Base-by-base conservation (phyloP, 2,113 vertebrate species). In the Myocastor coypus region DNA sequence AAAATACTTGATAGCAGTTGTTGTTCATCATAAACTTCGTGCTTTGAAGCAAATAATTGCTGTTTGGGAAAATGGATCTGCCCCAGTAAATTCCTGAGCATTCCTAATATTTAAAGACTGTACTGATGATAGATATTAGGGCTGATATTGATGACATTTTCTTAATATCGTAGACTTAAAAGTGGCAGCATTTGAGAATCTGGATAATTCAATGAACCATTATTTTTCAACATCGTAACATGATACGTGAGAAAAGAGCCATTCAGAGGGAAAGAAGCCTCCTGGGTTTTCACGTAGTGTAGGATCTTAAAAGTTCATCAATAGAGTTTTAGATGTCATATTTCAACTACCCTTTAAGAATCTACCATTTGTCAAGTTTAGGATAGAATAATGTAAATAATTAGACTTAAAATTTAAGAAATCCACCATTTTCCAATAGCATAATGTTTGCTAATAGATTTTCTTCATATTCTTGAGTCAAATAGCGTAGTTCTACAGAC, bases 341-440 rank as follows among this genome's bases (percentile, higher is more conserved):
- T 6, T 77, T 52, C 66, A 91, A 40, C 57, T 42, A 75, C 46
- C 7, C 7, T 87, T 80, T 68, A 68, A 84, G 63, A 85, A 91
- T 50, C 19, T 37, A 81, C 14, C 24, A 50, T 42, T 89, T 88
- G 34, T 57, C 59, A 91, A 85, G 2, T 91, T 81, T 55, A 78
- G 32, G 87, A 82, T 92, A 40, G 90, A 94, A 94, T 52, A 92
- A 92, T n/a, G 63, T 63, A 28, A 16, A 89, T 3, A 93, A 26
- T 83, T 63, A 57, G 3, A 50, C 32, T 50, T 4, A 24, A 34
- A 83, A 42, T 10, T 40, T 87, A 84, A 37, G 68, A 73, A 87
- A 83, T 50, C 52, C 22, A 37, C 40, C 24, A 75, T 66, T 85
- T 89, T 89, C 37, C 46, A 66, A 34, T 64, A n/a, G 32, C 34